Evolutionary conservation across 92 coral and sea anemone genomes (phyloP), one percentile per base, ranked within the genome.

Genomic region (Actinostola sp.): DNA sequence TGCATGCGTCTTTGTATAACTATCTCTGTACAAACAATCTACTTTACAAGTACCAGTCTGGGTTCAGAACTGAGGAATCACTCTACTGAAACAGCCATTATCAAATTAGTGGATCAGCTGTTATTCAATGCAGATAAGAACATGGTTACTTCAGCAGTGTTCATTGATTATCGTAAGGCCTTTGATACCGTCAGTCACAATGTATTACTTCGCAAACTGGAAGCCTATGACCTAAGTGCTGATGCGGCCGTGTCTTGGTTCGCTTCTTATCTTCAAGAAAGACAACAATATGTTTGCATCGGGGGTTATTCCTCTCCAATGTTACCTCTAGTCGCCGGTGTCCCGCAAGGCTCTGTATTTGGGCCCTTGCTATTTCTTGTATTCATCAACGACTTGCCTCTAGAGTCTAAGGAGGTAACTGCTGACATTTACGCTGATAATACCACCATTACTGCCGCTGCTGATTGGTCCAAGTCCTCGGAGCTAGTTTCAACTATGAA

Each of bases 131-230:
- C 46, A 2, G 49, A 61, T 23, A 61, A 61, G 21, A 61, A 61
- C 24, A 32, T 4, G 23, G 28, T 34, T 13, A 61, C 67, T 13
- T 61, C 45, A 1, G 67, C 67, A 17, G 67, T 61, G 12, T 61
- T 61, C n/a, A 61, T 61, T 23, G 67, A 61, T 19, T 33, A 61
- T 34, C 39, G 66, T 25, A 60, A 60, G 66, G 66, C 66, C 66
- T 60, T 60, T 60, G 41, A 60, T 29, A 26, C 66, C 28, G 38
- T 60, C 1, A 60, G 15, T 45, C 67, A 61, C n/a, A 7, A 17
- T 0, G 45, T 61, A 28, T n/a, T 61, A 16, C 48, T 36, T 0
- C 68, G 48, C 11, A 62, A 62, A 20, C 13, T 42, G 48, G 27
- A 62, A 10, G 68, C 46, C 0, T 36, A 62, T 17, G 14, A 42